Evolutionary conservation across 2,113 vertebrate species (phyloP), one percentile per base, ranked within the genome.

Genomic region (Lonchura striata): DNA sequence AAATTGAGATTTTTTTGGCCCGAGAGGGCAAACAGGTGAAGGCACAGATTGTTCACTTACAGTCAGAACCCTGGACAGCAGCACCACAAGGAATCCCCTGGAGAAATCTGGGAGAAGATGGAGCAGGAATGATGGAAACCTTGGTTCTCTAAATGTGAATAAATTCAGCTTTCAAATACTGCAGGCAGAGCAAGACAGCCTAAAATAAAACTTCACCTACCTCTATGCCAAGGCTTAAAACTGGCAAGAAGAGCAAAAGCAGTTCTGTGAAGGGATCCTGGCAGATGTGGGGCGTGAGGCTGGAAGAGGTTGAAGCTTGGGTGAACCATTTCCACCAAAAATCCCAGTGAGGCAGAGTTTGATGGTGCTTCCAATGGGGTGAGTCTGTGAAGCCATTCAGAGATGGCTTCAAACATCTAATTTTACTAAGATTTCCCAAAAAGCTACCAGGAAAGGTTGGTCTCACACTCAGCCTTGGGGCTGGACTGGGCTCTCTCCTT

Each of bases 351-450:
- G 23, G 64, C 18, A 23, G 9, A 2, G 31, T 30, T 30, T 35
- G 24, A 3, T 19, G 33, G 5, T n/a, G 41, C 6, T 25, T 46
- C 47, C 53, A 18, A 12, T 4, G 1, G 0, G 0, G 25, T 30
- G 19, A 64, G 21, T 25, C 15, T 13, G 7, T 27, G 42, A 61
- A 87, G 5, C 11, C 13, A 39, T 1, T 10, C 42, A 16, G 17
- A 90, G 13, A 41, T 4, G 12, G 7, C 42, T 57, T 84, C 9
- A 75, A 64, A 54, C 0, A 7, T 14, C 2, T 25, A 5, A 60
- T 77, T 63, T 72, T 33, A 22, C 23, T 39, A 44, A 23, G 24
- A 42, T 9, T 19, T 37, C 41, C 28, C n/a, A 15, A 1, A 3
- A 12, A 68, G 12, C 24, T 3, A 42, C 23, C 41, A 46, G 24